Evolutionary conservation across 2,113 vertebrate genomes (phyloP).

Genomic region (Plectropomus leopardus): DNA sequence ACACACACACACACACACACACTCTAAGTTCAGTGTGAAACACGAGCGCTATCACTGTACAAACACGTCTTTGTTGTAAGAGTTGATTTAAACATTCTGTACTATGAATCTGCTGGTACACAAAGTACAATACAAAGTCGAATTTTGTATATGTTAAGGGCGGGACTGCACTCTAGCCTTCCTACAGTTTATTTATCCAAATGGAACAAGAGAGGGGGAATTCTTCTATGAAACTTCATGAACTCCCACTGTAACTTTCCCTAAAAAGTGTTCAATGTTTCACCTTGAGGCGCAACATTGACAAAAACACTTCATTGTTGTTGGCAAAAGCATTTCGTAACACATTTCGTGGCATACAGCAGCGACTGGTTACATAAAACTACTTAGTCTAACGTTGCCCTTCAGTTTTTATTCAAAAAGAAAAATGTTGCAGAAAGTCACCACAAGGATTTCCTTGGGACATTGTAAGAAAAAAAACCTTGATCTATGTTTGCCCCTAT

Average conservation of each 20-base stretch:
- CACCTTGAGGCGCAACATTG: neutral
- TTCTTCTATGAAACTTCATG: constrained; percentile 11
- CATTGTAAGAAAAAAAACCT: too few relatives aligned
- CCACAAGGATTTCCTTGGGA: too few relatives aligned
- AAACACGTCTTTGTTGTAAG: constrained; percentile 39
- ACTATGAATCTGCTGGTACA: constrained; percentile 11
- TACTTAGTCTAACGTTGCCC: too few relatives aligned
- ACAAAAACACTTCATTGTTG: neutral
- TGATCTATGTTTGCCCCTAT: too few relatives aligned
- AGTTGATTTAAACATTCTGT: constrained; percentile 19
- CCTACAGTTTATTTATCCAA: constrained; percentile 44
- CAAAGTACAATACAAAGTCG: constrained; percentile 17
- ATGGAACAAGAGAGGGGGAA: constrained; percentile 21
- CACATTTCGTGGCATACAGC: neutral
- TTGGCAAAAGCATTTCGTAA: neutral
- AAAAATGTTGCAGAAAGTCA: too few relatives aligned
- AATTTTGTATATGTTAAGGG: constrained; percentile 15
- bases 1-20: neutral
- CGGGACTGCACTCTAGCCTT: constrained; percentile 15
- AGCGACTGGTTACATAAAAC: too few relatives aligned
- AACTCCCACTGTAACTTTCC: constrained; percentile 6
- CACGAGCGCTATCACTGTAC: constrained; percentile 4
- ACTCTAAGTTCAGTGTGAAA: constrained; percentile 13
- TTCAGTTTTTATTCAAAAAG: too few relatives aligned
- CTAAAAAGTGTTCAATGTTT: neutral